Percentiles rank a stretch among this genome's conserved stretches.
These are phyloP conservation scores for Crotalus horridus DNA, from an alignment of 2,113 vertebrate genomes.

Conservation along the genomic window DNA sequence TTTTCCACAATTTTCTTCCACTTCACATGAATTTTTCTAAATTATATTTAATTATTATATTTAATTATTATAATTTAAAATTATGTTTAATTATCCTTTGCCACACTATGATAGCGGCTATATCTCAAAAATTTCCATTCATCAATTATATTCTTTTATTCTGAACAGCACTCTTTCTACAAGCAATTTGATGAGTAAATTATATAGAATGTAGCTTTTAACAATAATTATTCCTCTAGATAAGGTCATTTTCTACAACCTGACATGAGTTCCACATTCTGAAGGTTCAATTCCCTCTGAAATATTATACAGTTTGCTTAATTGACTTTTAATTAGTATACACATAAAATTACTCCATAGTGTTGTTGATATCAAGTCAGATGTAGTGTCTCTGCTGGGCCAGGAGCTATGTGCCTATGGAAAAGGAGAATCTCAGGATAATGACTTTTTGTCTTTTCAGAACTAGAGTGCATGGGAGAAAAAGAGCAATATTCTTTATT, in stretches of 20 bases:
- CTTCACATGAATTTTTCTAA: conserved; percentile 9
- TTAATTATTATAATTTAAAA: conserved; percentile 7
- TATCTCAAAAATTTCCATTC: background rate
- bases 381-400: background rate
- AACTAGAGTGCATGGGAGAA: background rate
- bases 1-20: background rate
- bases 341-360: background rate
- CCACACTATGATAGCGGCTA: background rate
- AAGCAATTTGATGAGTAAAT: background rate
- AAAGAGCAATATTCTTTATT: background rate
- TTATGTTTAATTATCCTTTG: conserved; percentile 18
- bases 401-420: background rate
- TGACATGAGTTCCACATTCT: background rate
- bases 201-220: background rate
- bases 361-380: background rate
- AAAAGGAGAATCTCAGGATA: background rate
- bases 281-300: background rate
- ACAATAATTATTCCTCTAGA: background rate
- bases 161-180: background rate
- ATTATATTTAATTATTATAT: background rate
- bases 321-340: background rate
- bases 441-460: background rate
- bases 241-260: background rate
- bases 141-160: background rate
- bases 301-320: background rate